Evolutionary conservation across 2,888 invertebrate genomes (phyloP).

Genomic region (Drosophila nigritarsus): DNA sequence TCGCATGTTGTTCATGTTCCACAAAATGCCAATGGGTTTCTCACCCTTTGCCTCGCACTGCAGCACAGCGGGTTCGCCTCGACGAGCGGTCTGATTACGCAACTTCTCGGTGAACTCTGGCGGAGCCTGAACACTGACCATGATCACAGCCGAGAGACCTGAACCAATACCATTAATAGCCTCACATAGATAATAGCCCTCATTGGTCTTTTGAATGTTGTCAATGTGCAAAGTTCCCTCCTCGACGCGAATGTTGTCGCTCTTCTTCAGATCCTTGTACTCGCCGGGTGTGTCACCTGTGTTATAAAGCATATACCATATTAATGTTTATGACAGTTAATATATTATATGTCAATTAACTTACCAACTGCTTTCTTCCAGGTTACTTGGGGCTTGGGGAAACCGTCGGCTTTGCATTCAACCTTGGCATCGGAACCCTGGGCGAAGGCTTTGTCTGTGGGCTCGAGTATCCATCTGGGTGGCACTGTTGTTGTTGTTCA

Average conservation of each 20-base stretch:
- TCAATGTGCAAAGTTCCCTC: constrained; percentile 96
- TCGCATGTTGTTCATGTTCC: constrained; percentile 97
- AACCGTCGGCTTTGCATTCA: constrained; percentile 98
- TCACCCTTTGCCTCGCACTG: constrained; percentile 97
- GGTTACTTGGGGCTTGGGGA: constrained; percentile 96
- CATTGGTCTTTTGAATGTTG: constrained; percentile 96
- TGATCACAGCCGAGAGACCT: constrained; percentile 96
- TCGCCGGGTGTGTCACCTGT: constrained; percentile 95
- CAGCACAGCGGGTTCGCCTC: constrained; percentile 95
- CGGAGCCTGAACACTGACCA: constrained; percentile 97
- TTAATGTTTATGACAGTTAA: not conserved
- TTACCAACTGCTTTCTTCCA: constrained; percentile 98
- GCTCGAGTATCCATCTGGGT: constrained; percentile 97
- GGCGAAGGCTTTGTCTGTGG: constrained; percentile 97
- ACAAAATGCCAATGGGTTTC: constrained; percentile 96
- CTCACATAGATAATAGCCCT: constrained; percentile 97
- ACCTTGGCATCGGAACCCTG: constrained; percentile 97
- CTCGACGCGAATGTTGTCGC: constrained; percentile 95
- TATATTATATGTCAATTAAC: constrained; percentile 42
- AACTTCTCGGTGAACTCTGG: constrained; percentile 97
- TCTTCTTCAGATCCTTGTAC: constrained; percentile 96
- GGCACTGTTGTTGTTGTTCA: constrained; percentile 88
- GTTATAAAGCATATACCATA: too few species aligned
- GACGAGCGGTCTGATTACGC: constrained; percentile 95
- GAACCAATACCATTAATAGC: constrained; percentile 98